Evolutionary conservation across 2,888 invertebrate species (phyloP), one percentile per base, ranked within the genome.

Genomic region (Aporophyla lueneburgensis): DNA sequence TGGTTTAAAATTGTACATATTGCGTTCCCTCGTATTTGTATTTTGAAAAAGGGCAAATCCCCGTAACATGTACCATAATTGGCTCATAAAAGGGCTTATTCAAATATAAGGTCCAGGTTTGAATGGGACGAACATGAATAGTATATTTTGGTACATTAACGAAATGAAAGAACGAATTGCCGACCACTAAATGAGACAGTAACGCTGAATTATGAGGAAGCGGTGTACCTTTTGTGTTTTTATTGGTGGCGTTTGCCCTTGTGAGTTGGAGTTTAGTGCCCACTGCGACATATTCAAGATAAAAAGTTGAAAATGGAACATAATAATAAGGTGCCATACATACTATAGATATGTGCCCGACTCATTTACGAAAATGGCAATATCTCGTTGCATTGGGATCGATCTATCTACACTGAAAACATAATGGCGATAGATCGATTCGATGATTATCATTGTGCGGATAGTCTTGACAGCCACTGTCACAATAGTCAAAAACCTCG

Each of bases 51-150:
- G 76, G 75, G 65, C 58, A 79, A 78, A 78, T 68, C 59, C 53
- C 72, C 59, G 71, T 78, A 69, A 74, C 61, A 24, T 84, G 78
- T 78, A 71, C 68, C 71, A 19, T 86, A 86, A 83, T 74, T 77
- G 83, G 72, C 59, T 73, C 72, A 78, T 85, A 74, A 86, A 82
- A 81, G 77, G 71, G 27, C 63, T 85, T 85, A 80, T 81, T 80
- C 67, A 77, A 82, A 86, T 84, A 75, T 62, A 73, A 67, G 56
- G 71, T 76, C 66, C 67, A n/a, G 49, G 63, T 72, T 76, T 76
- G 61, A 80, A 80, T 82, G 61, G 73, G 46, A 73, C 77, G 49
- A 46, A 53, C 70, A 77, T 82, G 82, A 84, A 82, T 81, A 76
- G 40, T 81, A 80, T 78, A 78, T 82, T 80, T 77, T 56, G 67